phyloP scores from a whole-genome alignment of 2,113 vertebrate species.

The Passer montanus region DNA sequence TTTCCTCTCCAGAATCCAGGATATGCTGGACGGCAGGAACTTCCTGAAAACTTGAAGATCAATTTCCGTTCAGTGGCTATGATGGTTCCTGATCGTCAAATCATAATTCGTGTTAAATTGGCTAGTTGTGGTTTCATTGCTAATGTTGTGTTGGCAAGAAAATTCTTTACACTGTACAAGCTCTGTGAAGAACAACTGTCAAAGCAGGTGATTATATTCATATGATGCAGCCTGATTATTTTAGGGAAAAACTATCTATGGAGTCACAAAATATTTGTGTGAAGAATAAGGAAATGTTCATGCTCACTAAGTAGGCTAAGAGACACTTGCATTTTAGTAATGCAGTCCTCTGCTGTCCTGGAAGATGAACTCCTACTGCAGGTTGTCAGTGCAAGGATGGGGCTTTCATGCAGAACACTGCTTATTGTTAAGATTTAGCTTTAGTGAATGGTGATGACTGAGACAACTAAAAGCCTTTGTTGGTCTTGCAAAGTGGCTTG shows the following conservation, averaged over 20 bases:
- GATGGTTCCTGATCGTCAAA: slow-evolving; percentile 98
- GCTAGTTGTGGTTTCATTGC: slow-evolving; percentile 95
- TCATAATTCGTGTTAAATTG: slow-evolving; percentile 95
- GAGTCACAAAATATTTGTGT: neutral
- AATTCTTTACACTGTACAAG: slow-evolving; percentile 95
- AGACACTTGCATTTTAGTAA: neutral
- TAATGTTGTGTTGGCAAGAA: slow-evolving; percentile 89
- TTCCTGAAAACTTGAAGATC: slow-evolving; percentile 97
- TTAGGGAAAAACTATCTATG: neutral
- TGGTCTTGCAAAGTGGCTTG: neutral
- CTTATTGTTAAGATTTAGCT: neutral
- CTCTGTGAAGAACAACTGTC: slow-evolving; percentile 96
- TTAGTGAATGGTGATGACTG: neutral
- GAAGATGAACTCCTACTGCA: neutral
- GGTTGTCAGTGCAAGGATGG: neutral
- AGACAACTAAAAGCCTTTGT: neutral
- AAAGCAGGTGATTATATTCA: slow-evolving; percentile 84
- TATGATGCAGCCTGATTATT: neutral
- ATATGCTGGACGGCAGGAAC: slow-evolving; percentile 94
- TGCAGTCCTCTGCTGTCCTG: neutral
- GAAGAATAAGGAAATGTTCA: neutral
- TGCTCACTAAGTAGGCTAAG: neutral
- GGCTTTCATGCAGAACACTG: neutral
- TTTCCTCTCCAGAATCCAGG: slow-evolving; percentile 87
- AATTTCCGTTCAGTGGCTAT: slow-evolving; percentile 96